These are phyloP conservation scores for Mus pahari DNA, from an alignment of 2,113 vertebrate species.

Conservation along the genomic window DNA sequence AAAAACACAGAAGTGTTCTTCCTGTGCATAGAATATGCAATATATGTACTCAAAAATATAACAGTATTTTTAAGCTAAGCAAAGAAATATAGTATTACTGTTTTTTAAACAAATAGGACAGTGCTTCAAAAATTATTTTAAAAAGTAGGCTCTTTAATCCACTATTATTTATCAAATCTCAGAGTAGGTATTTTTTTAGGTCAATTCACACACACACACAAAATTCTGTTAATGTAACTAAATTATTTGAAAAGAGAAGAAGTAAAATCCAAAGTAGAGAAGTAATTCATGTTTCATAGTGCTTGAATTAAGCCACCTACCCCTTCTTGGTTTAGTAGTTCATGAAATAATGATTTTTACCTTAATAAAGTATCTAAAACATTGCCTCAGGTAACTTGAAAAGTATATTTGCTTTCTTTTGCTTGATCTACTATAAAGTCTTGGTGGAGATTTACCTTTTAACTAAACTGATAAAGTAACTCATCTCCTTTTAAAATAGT, in stretches of 20 bases:
- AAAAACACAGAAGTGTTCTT: not conserved
- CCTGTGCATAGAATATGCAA: not conserved
- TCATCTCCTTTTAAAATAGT: slow-evolving; percentile 37
- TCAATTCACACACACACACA: not conserved
- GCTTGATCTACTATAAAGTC: not conserved
- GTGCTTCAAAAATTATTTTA: not conserved
- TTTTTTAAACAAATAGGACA: not conserved
- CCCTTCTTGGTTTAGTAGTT: slow-evolving; percentile 42
- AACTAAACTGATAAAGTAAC: not conserved
- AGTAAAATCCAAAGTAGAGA: slow-evolving; percentile 14
- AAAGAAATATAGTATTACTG: slow-evolving; percentile 32
- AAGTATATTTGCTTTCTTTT: slow-evolving; percentile 2
- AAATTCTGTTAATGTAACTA: not conserved
- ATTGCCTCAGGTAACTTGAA: not conserved
- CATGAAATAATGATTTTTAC: slow-evolving; percentile 45
- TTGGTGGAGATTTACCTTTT: not conserved
- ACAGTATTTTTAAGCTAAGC: slow-evolving; percentile 1
- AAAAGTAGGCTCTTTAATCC: not conserved
- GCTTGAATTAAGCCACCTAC: slow-evolving; percentile 41
- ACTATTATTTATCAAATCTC: slow-evolving; percentile 37
- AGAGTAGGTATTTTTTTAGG: slow-evolving; percentile 46
- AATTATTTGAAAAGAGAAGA: slow-evolving; percentile 45
- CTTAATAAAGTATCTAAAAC: slow-evolving; percentile 39
- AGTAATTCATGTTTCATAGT: slow-evolving; percentile 39
- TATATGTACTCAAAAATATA: not conserved